A percentile compares a stretch with the other conserved stretches of the same genome.
phyloP scores from a whole-genome alignment of 2,888 invertebrate species.

The Galerucella nymphaeae region DNA sequence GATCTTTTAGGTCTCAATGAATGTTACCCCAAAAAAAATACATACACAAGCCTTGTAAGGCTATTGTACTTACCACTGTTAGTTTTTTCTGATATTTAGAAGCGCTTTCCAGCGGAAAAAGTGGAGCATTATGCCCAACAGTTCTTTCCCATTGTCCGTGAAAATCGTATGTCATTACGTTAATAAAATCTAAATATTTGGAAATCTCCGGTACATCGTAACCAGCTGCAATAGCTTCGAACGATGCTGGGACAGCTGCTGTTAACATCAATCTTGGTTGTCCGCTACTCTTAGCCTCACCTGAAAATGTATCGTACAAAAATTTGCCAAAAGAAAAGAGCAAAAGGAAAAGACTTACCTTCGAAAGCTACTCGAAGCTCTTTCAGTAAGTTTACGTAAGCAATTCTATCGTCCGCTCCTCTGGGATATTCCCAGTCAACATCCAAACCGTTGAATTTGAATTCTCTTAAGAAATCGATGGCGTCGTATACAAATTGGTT shows the following conservation, averaged over 20 bases:
- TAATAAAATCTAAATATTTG: conserved; percentile 93
- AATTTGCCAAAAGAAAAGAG: no score
- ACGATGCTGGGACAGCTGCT: conserved; percentile 92
- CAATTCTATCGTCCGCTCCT: conserved; percentile 86
- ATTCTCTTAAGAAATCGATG: conserved; percentile 90
- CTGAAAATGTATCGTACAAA: conserved; percentile 29
- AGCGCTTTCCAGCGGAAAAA: conserved; percentile 88
- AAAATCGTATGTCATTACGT: conserved; percentile 96
- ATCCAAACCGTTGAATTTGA: conserved; percentile 92
- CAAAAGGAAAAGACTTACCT: conserved; percentile 58
- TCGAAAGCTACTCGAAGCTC: conserved; percentile 93
- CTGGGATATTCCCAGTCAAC: conserved; percentile 96
- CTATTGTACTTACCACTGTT: conserved; percentile 77
- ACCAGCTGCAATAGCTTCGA: conserved; percentile 93
- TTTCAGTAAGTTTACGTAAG: conserved; percentile 85
- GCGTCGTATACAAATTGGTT: conserved; percentile 96
- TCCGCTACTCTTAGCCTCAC: conserved; percentile 82
- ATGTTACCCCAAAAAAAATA: no score
- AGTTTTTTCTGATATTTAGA: conserved; percentile 93
- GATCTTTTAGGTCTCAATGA: no score
- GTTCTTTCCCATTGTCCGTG: conserved; percentile 95
- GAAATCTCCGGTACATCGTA: conserved; percentile 95
- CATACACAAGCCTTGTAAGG: no score
- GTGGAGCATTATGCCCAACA: conserved; percentile 92
- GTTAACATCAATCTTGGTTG: conserved; percentile 75